Evolutionary conservation across 1,140 invertebrate genomes (phyloP), one percentile per base, ranked within the genome.

Genomic region (Phenacoccus solenopsis): DNA sequence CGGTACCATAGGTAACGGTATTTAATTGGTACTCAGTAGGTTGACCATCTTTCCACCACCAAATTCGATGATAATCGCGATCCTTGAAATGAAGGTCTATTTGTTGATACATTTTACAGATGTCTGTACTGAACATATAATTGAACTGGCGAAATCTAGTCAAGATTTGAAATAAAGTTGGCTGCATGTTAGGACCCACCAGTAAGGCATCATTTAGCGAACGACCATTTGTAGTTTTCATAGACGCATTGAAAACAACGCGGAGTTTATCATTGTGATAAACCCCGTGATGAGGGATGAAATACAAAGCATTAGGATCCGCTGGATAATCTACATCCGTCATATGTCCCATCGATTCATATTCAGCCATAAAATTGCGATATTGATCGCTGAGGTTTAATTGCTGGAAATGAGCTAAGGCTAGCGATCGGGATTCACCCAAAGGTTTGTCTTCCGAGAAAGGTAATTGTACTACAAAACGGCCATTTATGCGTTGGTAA

Each of bases 21-120:
- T 75, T 77, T 10, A 81, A 67, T 28, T 67, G 73, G 74, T 72
- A 81, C 12, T 69, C 74, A 68, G n/a, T n/a, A n/a, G n/a, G 59
- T n/a, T 69, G 57, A 49, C 77, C 57, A 5, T 70, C 56, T 16
- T 68, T 30, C 0, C 72, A 27, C 24, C 77, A 73, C 79, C 81
- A 82, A 7, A 82, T 38, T 21, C 82, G 80, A 69, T 75, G 72
- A 64, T 76, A 78, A 28, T 78, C 73, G 10, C 73, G 69, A 71
- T 80, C 74, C 9, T 76, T 72, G 21, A 72, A 35, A 69, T 78
- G 64, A 16, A 82, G 73, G 64, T 72, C 27, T 25, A 81, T 75
- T 70, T 80, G 79, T 13, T 78, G 70, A 68, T 79, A 82, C 79
- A 80, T 81, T 73, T 80, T 79, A 12, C 71, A 70, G 69, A 82